Evolutionary conservation across 2,888 invertebrate genomes (phyloP), one percentile per base, ranked within the genome.

Genomic region (Zygaena filipendulae): DNA sequence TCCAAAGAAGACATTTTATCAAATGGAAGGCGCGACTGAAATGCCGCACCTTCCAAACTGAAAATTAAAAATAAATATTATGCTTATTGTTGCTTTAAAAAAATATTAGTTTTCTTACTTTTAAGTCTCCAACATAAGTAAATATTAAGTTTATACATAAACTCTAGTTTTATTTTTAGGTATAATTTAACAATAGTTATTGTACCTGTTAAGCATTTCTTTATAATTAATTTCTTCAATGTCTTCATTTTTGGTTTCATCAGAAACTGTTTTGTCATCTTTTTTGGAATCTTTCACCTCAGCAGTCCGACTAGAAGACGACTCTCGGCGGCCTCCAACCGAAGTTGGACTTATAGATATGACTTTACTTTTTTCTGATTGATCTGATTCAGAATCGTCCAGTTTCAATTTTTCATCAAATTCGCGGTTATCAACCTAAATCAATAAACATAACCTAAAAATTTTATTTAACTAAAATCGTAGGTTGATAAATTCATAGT

Each of bases 1-100:
- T 98, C 97, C 18, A 91, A 86, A 0, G 95, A 91, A 4, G 95
- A 95, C 86, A 97, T 86, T 66, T 96, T 95, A 59, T 95, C 96
- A 64, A 91, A 92, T 1, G 97, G 96, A 56, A 98, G 80, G 21
- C 97, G 86, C 42, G 95, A 95, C 63, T 97, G 94, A 61, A 95
- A 95, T 1, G 95, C 93, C 23, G 95, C 94, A 20, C 96, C 96
- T 75, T 97, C 96, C 39, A 95, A 80, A 14, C 91, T 88, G 50
- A 18, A 57, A 56, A 35, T 23, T 7, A 25, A 3, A 10, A 4
- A 13, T 21, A 23, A 14, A n/a, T 10, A 19, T 10, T 28, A 20
- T 20, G 7, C n/a, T 16, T 16, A 4, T 16, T 16, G 7, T 16
- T 7, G 4, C 16, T 16, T 16, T 16, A 16, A 16, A 16, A 4